These are phyloP conservation scores for Bergia sp. DNA, from an alignment of 92 coral and sea anemone genomes.

Conservation along the genomic window DNA sequence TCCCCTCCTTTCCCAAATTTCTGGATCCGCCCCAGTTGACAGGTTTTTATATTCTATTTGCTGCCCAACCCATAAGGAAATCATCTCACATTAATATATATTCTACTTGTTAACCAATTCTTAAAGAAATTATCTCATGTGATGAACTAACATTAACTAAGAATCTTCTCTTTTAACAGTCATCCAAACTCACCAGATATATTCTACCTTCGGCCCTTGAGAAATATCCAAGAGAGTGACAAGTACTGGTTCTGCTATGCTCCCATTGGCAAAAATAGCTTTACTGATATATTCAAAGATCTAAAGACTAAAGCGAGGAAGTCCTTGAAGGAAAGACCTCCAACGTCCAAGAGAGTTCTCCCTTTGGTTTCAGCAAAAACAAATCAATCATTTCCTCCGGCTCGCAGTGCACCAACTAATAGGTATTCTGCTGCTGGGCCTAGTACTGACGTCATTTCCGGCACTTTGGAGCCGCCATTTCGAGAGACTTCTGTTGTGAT, in stretches of 20 bases:
- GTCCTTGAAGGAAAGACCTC: constrained; percentile 9
- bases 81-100: neutral
- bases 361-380: neutral
- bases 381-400: neutral
- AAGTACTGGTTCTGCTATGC: constrained; percentile 28
- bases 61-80: neutral
- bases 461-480: neutral
- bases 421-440: neutral
- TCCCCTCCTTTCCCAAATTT: no score
- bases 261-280: constrained; percentile 20
- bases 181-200: constrained; percentile 20
- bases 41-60: neutral
- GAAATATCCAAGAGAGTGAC: neutral
- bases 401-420: neutral
- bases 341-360: neutral
- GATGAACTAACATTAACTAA: neutral
- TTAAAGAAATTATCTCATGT: neutral
- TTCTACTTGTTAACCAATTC: neutral
- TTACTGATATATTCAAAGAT: constrained; percentile 20
- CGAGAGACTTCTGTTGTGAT: neutral
- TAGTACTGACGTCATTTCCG: neutral
- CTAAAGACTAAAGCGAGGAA: constrained; percentile 26
- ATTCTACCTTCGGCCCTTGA: constrained; percentile 24
- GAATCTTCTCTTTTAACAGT: neutral
- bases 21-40: no score